Evolutionary conservation across 1,140 invertebrate genomes (phyloP).

Genomic region (Triops cancriformis): DNA sequence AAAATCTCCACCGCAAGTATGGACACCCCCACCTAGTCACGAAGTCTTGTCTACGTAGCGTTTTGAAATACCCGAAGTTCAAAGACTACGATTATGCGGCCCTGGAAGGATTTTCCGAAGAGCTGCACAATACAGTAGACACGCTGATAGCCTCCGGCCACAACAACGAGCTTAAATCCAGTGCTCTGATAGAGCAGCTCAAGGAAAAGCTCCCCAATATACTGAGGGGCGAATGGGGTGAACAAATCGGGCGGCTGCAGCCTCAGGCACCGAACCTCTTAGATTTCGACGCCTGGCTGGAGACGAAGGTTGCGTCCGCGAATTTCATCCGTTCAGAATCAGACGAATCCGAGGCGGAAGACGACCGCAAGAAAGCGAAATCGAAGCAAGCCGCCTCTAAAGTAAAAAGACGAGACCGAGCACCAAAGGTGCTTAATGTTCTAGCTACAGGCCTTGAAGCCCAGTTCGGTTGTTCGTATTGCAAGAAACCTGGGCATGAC

Average conservation of each 20-base stretch:
- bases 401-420: not conserved
- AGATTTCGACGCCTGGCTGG: conserved; percentile 19
- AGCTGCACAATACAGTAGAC: conserved; percentile 4
- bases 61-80: not conserved
- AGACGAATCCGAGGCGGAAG: not conserved
- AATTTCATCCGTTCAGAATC: not conserved
- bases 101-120: conserved; percentile 1
- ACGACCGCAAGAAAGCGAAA: not conserved
- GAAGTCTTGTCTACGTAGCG: too few species aligned
- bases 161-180: not conserved
- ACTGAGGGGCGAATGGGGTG: conserved; percentile 7
- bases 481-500: too few species aligned
- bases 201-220: not conserved
- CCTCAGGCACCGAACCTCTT: conserved; percentile 1
- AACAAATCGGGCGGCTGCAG: not conserved
- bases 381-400: not conserved
- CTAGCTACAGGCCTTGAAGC: too few species aligned
- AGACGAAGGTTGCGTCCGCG: not conserved
- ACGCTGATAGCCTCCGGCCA: conserved; percentile 8
- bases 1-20: too few species aligned
- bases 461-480: too few species aligned
- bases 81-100: conserved; percentile 16
- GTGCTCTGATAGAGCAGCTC: conserved; percentile 8
- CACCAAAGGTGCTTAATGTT: too few species aligned
- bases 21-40: too few species aligned